Base-by-base conservation (phyloP, 2,888 invertebrate genomes). In the Noctua fimbriata region DNA sequence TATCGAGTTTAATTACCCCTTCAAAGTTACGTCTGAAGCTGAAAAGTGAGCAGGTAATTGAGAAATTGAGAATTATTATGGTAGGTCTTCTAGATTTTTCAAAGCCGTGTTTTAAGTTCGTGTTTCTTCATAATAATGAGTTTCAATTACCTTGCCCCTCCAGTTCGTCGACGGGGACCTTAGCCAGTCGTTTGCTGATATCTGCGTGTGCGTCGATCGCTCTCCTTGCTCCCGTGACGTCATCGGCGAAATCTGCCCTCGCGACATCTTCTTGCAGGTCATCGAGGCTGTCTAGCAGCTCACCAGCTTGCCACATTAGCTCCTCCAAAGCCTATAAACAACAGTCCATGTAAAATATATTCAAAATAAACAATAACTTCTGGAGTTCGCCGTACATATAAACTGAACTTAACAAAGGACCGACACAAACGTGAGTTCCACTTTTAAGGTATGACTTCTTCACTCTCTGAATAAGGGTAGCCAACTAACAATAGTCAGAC, bases 281-380 rank as follows among this genome's bases (percentile, higher is more conserved):
- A 92, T 99, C 99, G 82, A 99, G 97, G 85, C 99, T 98, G 94
- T 99, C 99, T 83, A 99, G 97, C 86, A 99, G 97, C 94, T 99
- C 99, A 72, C 98, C 98, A 2, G 99, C 99, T 97, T 99, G 99
- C 99, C 99, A 99, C 91, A 98, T 98, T 95, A 99, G 98, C 93
- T 99, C 99, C 96, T 99, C 99, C 90, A 99, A 97, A 79, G 99
- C 99, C 97, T 97, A 83, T 12, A 84, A 84, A 81, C 18, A 76
- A 67, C 65, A 52, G 65, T 12, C 21, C 69, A 18, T 73, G 41
- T 65, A 32, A 65, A 58, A 58, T 75, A 24, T 47, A 52, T 36
- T 28, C 41, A 69, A 36, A 28, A 41, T 28, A 67, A 63, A 47
- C 49, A 44, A 49, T 12, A 1, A 32, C 4, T 49, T 65, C 9